Evolutionary conservation across 2,888 invertebrate genomes (phyloP).

Genomic region (Pristionchus entomophagus): DNA sequence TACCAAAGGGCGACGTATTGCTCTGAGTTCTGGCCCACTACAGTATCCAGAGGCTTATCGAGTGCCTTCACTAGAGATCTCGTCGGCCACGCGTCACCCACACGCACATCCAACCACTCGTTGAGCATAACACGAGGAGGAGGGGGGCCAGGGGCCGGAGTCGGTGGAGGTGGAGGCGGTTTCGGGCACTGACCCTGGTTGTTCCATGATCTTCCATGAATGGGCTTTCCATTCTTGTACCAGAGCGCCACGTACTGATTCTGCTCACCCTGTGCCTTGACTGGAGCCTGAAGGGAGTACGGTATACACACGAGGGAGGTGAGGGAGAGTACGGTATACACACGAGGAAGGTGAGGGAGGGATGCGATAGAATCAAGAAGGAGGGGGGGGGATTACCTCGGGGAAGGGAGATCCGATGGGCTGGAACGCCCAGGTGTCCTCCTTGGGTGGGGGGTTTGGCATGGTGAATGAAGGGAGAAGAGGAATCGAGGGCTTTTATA

Average conservation of each 20-base stretch:
- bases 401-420: background rate
- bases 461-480: conserved; percentile 17
- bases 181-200: conserved; percentile 53
- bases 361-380: no score
- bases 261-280: conserved; percentile 56
- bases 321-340: conserved; percentile 49
- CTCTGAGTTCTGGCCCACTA: conserved; percentile 35
- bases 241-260: conserved; percentile 63
- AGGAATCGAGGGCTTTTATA: conserved; percentile 1
- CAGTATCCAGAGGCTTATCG: conserved; percentile 50
- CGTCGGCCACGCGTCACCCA: conserved; percentile 50
- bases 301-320: no score
- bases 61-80: conserved; percentile 25
- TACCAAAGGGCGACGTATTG: conserved; percentile 46
- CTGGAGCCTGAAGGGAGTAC: conserved; percentile 60
- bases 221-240: conserved; percentile 68
- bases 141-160: conserved; percentile 53
- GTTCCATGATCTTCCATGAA: conserved; percentile 69
- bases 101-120: conserved; percentile 53
- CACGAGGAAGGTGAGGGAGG: background rate
- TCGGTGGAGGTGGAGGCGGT: conserved; percentile 29
- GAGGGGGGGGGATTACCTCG: background rate
- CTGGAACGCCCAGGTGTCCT: conserved; percentile 45
- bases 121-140: conserved; percentile 56
- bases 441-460: conserved; percentile 40